Conservation (phyloP, 2,888 invertebrate species). For the Chirona hameri region DNA sequence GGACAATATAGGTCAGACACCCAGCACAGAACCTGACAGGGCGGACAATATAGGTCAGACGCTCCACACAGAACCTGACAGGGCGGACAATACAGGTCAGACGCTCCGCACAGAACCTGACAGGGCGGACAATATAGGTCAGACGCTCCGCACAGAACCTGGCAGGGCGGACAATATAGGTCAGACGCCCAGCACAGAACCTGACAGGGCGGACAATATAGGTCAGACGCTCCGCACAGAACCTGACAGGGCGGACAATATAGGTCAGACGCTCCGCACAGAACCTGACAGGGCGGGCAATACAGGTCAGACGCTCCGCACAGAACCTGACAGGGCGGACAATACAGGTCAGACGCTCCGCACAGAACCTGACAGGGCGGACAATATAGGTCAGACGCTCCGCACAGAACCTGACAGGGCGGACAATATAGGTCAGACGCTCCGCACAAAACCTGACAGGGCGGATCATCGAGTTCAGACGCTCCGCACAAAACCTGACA, state of each 20-base stretch:
- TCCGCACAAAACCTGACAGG: conserved; percentile 51
- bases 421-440: too few species aligned
- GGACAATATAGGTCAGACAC: conserved; percentile 77
- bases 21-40: conserved; percentile 77
- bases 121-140: too few species aligned
- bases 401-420: neutral
- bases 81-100: too few species aligned
- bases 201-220: conserved; percentile 52
- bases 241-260: conserved; percentile 50
- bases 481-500: conserved; percentile 79
- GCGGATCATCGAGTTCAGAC: conserved; percentile 78
- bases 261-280: neutral
- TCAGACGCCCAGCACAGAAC: conserved; percentile 88
- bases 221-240: conserved; percentile 86
- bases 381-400: neutral
- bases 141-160: too few species aligned
- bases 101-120: neutral
- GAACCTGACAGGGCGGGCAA: too few species aligned
- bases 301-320: conserved; percentile 82
- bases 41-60: conserved; percentile 63
- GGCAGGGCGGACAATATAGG: conserved; percentile 74
- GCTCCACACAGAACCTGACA: conserved; percentile 79
- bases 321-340: conserved; percentile 62
- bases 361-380: conserved; percentile 66
- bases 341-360: conserved; percentile 75